Base-by-base conservation (phyloP, 2,888 invertebrate species). In the Andrena flavipes region DNA sequence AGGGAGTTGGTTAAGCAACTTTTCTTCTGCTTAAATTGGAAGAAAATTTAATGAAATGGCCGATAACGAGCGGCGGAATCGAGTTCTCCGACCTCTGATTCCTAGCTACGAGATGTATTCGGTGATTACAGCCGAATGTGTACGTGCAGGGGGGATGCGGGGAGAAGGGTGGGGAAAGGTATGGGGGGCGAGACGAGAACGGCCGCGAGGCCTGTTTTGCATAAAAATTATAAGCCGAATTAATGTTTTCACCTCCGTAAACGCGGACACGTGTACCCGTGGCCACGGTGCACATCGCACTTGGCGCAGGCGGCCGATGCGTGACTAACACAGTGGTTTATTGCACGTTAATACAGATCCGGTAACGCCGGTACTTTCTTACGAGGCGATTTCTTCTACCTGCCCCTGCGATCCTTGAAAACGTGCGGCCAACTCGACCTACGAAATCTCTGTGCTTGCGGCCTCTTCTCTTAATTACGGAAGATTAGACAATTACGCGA, bases 261-360 rank as follows among this genome's bases (percentile, higher is more conserved):
- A 82, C 78, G 81, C 76, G 75, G 77, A 77, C 70, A 70, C 59
- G 78, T 29, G 72, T 51, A 70, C 63, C 77, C 64, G 56, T 67
- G 72, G 23, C 23, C 23, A 2, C 73, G 77, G 68, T 54, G 65
- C 76, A 16, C 42, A 42, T 16, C 42, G 83, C 70, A 73, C 75
- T 92, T 96, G 56, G 23, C 96, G 1, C 94, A 95, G 72, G 73
- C 94, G 96, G 85, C 96, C 97, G 26, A 96, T 87, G 96, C 89
- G 95, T 97, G 73, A 97, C 97, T 30, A 96, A 97, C 90, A 96
- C 96, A 0, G 96, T 96, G 20, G 84, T 90, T 89, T 89, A 89
- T 89, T 85, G 84, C 89, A 76, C 76, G 77, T 87, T 87, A 77
- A 69, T 75, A 77, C 82, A 71, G 64, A 86, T 86, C 87, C 75